Conservation (phyloP, 2,888 invertebrate genomes). For the Hyalella azteca region DNA sequence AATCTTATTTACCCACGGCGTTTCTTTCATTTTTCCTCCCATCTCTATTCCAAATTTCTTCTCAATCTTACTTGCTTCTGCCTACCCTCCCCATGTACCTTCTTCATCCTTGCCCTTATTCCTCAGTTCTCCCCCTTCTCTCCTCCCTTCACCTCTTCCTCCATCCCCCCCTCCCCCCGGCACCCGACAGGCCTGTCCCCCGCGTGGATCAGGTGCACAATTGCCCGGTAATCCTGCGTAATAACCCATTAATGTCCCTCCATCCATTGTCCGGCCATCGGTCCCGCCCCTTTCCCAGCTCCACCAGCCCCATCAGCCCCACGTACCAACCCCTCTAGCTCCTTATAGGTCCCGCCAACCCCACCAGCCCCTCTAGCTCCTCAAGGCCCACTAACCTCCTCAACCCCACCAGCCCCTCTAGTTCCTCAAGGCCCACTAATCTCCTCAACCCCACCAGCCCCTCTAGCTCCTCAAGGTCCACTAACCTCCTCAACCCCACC, state of each 20-base stretch:
- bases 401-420: not conserved
- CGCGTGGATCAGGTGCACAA: conserved; percentile 37
- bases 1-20: not conserved
- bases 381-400: not conserved
- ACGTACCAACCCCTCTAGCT: not conserved
- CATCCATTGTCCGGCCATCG: conserved; percentile 28
- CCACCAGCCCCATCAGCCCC: not conserved
- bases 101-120: not conserved
- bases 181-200: not conserved
- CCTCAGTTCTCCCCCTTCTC: not conserved
- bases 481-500: not conserved
- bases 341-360: not conserved
- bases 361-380: not conserved
- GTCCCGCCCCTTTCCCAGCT: not conserved
- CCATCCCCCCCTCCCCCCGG: not conserved
- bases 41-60: not conserved
- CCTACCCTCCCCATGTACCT: not conserved
- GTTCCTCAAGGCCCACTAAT: not conserved
- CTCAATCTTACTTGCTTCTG: not conserved
- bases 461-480: not conserved
- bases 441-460: not conserved
- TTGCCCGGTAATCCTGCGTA: conserved; percentile 42
- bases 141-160: not conserved
- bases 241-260: conserved; percentile 42
- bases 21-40: not conserved